Evolutionary conservation across 2,888 invertebrate species (phyloP), one percentile per base, ranked within the genome.

Genomic region (Ditula angustiorana): DNA sequence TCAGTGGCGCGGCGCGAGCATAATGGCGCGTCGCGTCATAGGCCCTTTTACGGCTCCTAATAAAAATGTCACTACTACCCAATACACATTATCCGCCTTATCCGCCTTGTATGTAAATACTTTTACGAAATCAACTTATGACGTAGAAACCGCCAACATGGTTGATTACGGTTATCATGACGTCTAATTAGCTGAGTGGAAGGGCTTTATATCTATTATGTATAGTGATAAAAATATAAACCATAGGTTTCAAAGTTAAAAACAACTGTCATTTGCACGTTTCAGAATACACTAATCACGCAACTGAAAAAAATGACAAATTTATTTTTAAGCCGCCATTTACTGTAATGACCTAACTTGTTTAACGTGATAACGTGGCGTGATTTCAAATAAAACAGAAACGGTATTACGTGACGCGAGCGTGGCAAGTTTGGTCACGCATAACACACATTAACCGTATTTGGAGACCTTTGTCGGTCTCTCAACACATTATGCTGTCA

Each of bases 1-100:
- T 87, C 86, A 83, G 84, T 83, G 82, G 76, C 75, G 80, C 82
- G 82, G 71, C 83, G 82, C 80, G 82, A 82, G 76, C 82, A 80
- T 87, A 87, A 87, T 87, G 86, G 85, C 73, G 70, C 81, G 77
- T 77, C 81, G 81, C 76, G 69, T 67, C 74, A 72, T 76, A 76
- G 79, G 80, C 76, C 80, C 83, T 82, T 86, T 84, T 80, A 83
- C 78, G 78, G 77, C 74, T 78, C 78, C 76, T 83, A 83, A 85
- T 85, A 86, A 86, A 85, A 85, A 85, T 80, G 82, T 83, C 85
- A 80, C 78, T 76, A 81, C 74, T 78, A 55, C 67, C 55, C 62
- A 47, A 66, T 59, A 66, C 50, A 65, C 55, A 59, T 59, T 67
- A 67, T 63, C 56, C 49, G 49, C 63, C 47, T 57, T 49, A 53